Base-by-base conservation (phyloP, 2,113 vertebrate genomes). In the Brachyhypopomus occidentalis region DNA sequence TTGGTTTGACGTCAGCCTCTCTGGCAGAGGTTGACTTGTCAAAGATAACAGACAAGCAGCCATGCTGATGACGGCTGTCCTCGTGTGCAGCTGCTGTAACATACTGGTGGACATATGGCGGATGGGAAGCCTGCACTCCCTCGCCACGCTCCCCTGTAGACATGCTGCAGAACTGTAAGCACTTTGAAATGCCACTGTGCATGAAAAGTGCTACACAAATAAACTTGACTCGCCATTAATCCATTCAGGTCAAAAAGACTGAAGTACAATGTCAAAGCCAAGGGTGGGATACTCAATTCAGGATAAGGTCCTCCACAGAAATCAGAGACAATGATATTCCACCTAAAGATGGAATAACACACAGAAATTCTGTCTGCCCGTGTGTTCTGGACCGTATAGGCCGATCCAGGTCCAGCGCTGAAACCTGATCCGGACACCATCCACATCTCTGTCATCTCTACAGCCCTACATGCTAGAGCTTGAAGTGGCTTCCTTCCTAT, bases 61-160 rank as follows among this genome's bases (percentile, higher is more conserved):
- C 58, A 64, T 75, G 66, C 52, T 56, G 82, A 77, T 62, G 78
- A 84, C 79, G 82, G 70, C 60, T 9, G 1, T 58, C 69, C 14
- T 55, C 75, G 71, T 77, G 48, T 16, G 45, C 45, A 59, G 62
- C 52, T 69, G 63, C 60, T 38, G 74, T 63, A 59, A 20, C 77
- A 82, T 63, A 59, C n/a, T 20, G 34, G 25, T 73, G 55, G 25
- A 80, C 75, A 78, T 77, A 75, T 22, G 79, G 71, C 36, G 77
- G 72, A 58, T 59, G 22, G 55, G n/a, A 66, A 74, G 36, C 19
- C 72, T 16, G 6, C 59, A 73, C 59, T 52, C 45, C 34, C 63
- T 66, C n/a, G 38, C 36, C 60, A 80, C 27, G 56, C 23, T 22
- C 71, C 25, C 14, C 45, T 8, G 71, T n/a, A 83, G 17, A 12